Evolutionary conservation across 2,888 invertebrate species (phyloP).

Genomic region (Lycia hirtaria): DNA sequence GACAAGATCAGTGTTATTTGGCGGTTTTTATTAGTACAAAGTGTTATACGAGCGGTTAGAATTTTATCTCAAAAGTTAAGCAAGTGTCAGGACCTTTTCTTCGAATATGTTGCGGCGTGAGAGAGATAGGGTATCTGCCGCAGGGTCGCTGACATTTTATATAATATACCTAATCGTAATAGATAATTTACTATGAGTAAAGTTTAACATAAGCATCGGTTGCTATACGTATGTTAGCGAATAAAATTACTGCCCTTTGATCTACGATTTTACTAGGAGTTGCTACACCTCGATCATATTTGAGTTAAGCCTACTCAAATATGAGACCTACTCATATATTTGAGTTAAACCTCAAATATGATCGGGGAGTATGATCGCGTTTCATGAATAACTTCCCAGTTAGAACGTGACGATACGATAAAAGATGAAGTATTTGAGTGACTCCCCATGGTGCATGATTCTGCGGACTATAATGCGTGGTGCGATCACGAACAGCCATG

Average conservation of each 20-base stretch:
- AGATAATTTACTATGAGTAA: conserved; percentile 46
- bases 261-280: neutral
- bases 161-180: conserved; percentile 46
- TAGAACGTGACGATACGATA: no score
- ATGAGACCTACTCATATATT: no score
- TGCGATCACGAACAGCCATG: no score
- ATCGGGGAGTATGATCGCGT: no score
- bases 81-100: conserved; percentile 62
- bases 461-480: no score
- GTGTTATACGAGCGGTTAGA: conserved; percentile 15
- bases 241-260: neutral
- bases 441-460: no score
- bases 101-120: conserved; percentile 48
- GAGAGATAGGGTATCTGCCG: conserved; percentile 42
- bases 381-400: no score
- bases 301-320: no score
- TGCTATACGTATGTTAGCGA: conserved; percentile 11
- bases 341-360: no score
- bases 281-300: neutral
- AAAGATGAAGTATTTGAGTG: no score
- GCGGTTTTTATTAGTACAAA: neutral
- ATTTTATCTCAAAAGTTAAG: conserved; percentile 54
- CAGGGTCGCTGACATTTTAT: conserved; percentile 54
- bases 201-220: conserved; percentile 35
- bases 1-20: neutral